These are phyloP conservation scores for Drosophila neotestacea DNA, from an alignment of 2,888 invertebrate genomes.

Conservation along the genomic window DNA sequence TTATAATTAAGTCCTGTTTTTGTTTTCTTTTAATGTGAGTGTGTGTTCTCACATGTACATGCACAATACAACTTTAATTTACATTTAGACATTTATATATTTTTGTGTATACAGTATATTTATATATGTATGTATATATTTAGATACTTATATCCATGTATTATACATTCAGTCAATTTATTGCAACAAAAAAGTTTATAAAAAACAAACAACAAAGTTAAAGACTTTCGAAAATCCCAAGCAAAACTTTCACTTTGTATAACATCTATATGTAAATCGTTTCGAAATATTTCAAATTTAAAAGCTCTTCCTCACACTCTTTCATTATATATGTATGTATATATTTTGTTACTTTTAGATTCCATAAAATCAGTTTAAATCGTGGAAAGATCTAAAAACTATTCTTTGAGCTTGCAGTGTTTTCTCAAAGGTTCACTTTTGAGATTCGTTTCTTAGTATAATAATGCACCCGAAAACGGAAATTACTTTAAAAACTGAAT, in stretches of 20 bases:
- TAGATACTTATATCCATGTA: conserved; percentile 34
- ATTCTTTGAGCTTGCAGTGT: conserved; percentile 10
- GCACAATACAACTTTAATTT: conserved; percentile 47
- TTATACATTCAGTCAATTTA: conserved; percentile 74
- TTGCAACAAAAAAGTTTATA: conserved; percentile 67
- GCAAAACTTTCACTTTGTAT: conserved; percentile 24
- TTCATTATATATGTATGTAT: conserved; percentile 2
- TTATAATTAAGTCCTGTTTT: conserved; percentile 15
- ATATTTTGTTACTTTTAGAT: neutral
- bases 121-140: conserved; percentile 18
- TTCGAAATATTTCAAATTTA: conserved; percentile 48
- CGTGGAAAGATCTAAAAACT: conserved; percentile 7
- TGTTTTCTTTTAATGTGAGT: conserved; percentile 2
- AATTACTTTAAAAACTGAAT: conserved; percentile 10
- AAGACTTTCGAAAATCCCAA: conserved; percentile 39
- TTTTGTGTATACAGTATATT: conserved; percentile 23
- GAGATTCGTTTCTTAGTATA: conserved; percentile 13
- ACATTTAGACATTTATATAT: conserved; percentile 64
- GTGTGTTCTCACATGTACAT: conserved; percentile 19
- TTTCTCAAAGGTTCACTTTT: conserved; percentile 1
- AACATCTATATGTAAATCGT: conserved; percentile 26
- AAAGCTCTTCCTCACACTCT: conserved; percentile 40
- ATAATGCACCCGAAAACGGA: conserved; percentile 10
- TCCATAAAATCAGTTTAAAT: conserved; percentile 21
- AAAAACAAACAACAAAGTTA: conserved; percentile 11